Evolutionary conservation across 2,113 vertebrate genomes (phyloP).

Genomic region (Camarhynchus parvulus): DNA sequence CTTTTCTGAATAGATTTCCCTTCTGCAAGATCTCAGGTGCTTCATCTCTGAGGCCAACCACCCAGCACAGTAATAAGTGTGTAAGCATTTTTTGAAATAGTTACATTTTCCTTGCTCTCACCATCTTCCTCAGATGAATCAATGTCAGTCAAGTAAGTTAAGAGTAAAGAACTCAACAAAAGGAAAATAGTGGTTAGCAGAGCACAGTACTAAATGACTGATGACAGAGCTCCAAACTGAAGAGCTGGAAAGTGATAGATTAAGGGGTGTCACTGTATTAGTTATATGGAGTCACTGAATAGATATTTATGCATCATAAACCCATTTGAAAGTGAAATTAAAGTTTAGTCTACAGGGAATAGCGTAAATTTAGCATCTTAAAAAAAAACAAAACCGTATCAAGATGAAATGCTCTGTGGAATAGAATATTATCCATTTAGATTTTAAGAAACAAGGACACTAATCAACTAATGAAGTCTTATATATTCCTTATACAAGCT

Average conservation of each 20-base stretch:
- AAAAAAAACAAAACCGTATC: neutral
- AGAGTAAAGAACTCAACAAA: neutral
- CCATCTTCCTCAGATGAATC: neutral
- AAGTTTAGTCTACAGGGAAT: neutral
- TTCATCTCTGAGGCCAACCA: neutral
- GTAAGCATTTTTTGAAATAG: neutral
- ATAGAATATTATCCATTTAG: neutral
- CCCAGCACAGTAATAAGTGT: neutral
- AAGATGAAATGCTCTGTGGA: neutral
- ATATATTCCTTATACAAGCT: neutral
- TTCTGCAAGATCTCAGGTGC: neutral
- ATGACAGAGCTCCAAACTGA: neutral
- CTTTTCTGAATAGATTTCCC: neutral
- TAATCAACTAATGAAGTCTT: neutral
- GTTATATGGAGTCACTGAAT: neutral
- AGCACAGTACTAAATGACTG: neutral
- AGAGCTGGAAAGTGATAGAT: neutral
- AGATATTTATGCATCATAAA: neutral
- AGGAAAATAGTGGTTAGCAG: neutral
- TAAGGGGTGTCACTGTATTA: neutral
- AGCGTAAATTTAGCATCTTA: neutral
- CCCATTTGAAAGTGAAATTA: neutral
- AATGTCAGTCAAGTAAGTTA: neutral
- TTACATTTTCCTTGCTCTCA: neutral
- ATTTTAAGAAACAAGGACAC: neutral